These are phyloP conservation scores for Euphydryas editha DNA, from an alignment of 2,888 invertebrate species.

Conservation along the genomic window DNA sequence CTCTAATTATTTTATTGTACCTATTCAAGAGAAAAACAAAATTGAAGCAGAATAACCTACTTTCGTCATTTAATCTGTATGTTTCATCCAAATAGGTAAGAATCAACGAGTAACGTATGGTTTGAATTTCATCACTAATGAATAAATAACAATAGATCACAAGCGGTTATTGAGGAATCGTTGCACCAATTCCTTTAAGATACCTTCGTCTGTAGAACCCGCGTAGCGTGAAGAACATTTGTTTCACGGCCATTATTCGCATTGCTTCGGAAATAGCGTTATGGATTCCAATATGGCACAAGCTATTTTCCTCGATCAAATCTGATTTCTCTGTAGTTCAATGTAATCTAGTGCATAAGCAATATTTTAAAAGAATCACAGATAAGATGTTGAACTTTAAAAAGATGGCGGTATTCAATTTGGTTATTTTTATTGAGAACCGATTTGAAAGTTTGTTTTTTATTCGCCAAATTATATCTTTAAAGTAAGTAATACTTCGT, in stretches of 20 bases:
- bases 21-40: not conserved
- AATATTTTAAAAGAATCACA: too few relatives aligned
- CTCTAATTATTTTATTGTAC: not conserved
- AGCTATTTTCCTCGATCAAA: too few relatives aligned
- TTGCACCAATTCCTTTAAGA: slow-evolving; percentile 53
- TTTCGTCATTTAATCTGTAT: not conserved
- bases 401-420: too few relatives aligned
- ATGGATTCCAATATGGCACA: slow-evolving; percentile 14
- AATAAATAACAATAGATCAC: slow-evolving; percentile 79
- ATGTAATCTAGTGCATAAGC: too few relatives aligned
- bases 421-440: too few relatives aligned
- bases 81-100: not conserved
- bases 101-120: slow-evolving; percentile 10
- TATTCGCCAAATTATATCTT: too few relatives aligned
- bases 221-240: slow-evolving; percentile 72
- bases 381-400: too few relatives aligned
- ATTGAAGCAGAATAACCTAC: not conserved
- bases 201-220: slow-evolving; percentile 45
- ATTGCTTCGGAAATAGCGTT: slow-evolving; percentile 28
- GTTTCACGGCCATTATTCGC: slow-evolving; percentile 66
- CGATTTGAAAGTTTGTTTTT: too few relatives aligned
- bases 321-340: too few relatives aligned
- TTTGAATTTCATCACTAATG: slow-evolving; percentile 61
- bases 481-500: too few relatives aligned
- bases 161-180: slow-evolving; percentile 45